Percentiles rank a stretch among this genome's conserved stretches.
Evolutionary conservation across 2,888 invertebrate genomes (phyloP).

Genomic region (Eupeodes latifasciatus): DNA sequence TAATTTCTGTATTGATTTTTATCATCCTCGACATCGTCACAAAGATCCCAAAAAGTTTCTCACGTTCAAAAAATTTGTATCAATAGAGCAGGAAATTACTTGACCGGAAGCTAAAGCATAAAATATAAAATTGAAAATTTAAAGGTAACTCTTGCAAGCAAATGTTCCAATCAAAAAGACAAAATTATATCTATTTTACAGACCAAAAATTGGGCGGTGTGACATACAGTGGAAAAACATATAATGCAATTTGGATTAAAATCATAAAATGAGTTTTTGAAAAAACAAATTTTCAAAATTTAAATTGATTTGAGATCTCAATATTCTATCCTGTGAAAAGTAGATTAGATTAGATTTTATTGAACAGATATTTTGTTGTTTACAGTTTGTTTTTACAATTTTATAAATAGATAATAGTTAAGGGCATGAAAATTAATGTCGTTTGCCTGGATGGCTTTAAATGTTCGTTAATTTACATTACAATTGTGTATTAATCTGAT

Average conservation of each 20-base stretch:
- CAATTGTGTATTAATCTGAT: no score
- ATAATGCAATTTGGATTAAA: not conserved
- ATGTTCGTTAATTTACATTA: no score
- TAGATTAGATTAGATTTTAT: no score
- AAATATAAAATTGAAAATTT: slow-evolving; percentile 66
- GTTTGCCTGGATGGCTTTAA: no score
- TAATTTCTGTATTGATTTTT: not conserved
- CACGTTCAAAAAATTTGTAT: slow-evolving; percentile 40
- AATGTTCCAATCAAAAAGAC: slow-evolving; percentile 43
- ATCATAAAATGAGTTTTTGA: not conserved
- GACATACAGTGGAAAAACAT: not conserved
- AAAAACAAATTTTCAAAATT: no score
- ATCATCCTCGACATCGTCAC: not conserved
- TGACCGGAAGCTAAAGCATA: slow-evolving; percentile 74
- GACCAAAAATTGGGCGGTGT: not conserved
- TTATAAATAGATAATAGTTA: no score
- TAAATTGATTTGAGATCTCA: no score
- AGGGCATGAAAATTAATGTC: no score
- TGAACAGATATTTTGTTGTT: no score
- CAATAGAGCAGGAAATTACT: slow-evolving; percentile 75
- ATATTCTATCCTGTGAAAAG: no score
- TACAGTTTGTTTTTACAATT: not conserved
- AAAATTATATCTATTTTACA: not conserved
- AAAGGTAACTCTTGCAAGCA: slow-evolving; percentile 40
- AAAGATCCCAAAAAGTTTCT: not conserved